Base-by-base conservation (phyloP, 2,797 vertebrate genomes). In the Psittacula derbiana region DNA sequence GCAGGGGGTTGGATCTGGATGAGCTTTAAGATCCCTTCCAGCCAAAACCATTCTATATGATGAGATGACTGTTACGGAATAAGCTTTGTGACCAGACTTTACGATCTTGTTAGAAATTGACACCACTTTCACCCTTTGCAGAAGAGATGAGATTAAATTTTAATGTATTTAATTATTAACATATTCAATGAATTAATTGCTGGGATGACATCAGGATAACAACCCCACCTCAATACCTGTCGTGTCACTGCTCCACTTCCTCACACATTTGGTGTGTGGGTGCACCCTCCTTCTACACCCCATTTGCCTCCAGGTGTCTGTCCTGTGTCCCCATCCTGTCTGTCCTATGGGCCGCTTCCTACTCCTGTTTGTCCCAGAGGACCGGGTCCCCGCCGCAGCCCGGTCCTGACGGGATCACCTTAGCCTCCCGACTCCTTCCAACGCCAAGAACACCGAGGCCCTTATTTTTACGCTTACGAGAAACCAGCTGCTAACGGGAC, bases 391-490 rank as follows among this genome's bases (percentile, higher is more conserved):
- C 23, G 2, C n/a, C 10, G 4, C 47, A 9, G 33, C 23, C 52
- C 14, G 10, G 18, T 17, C 24, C 6, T 31, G 23, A 6, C 1
- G 7, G 16, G 31, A 5, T 5, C 6, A 13, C 2, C 33, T 6
- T 21, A 8, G 11, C 25, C 69, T 33, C 49, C 27, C 58, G 6
- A 0, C 3, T 15, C 33, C 30, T 12, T 12, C 49, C 49, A 31
- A 27, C 17, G 2, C 2, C 12, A 8, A 23, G 3, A 24, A 5
- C 18, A 21, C 5, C 4, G 8, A 2, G 5, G 5, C 40, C 5
- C 3, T 11, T n/a, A 3, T 3, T 69, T 82, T 15, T 10, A 23
- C n/a, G 8, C n/a, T 38, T 7, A 6, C 15, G 0, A 2, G 0
- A 11, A 66, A 41, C 12, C 6, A 4, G 21, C 17, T 2, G n/a